Evolutionary conservation across 2,888 invertebrate genomes (phyloP).

Genomic region (Embidobia sp.): DNA sequence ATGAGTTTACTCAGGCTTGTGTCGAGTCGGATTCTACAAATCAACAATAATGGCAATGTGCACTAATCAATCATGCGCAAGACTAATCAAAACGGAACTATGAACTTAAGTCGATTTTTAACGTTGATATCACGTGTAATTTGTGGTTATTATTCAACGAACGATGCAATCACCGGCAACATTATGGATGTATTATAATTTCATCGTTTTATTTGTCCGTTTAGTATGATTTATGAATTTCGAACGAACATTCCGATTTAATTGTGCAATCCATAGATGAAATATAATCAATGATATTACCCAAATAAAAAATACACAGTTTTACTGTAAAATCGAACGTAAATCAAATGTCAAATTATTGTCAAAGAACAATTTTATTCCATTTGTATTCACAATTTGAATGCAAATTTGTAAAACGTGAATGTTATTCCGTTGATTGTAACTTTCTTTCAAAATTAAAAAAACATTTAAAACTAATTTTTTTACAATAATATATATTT

Average conservation of each 20-base stretch:
- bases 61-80: constrained; percentile 54
- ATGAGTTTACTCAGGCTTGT: too few species aligned
- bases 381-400: too few species aligned
- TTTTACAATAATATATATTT: too few species aligned
- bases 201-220: constrained; percentile 21
- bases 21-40: constrained; percentile 42
- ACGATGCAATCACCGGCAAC: constrained; percentile 30
- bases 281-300: neutral
- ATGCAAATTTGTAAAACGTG: too few species aligned
- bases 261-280: neutral
- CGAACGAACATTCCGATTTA: constrained; percentile 9
- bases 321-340: too few species aligned
- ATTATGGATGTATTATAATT: constrained; percentile 10
- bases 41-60: constrained; percentile 49
- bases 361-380: too few species aligned
- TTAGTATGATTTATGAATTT: constrained; percentile 35
- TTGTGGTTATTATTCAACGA: constrained; percentile 42
- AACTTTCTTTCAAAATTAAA: too few species aligned
- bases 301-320: too few species aligned
- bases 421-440: too few species aligned
- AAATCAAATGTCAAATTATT: too few species aligned
- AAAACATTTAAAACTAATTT: too few species aligned
- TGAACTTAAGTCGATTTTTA: constrained; percentile 51
- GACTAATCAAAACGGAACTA: constrained; percentile 43
- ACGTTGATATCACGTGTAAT: constrained; percentile 51